Base-by-base conservation (phyloP, 2,113 vertebrate species). In the Dipodomys merriami region DNA sequence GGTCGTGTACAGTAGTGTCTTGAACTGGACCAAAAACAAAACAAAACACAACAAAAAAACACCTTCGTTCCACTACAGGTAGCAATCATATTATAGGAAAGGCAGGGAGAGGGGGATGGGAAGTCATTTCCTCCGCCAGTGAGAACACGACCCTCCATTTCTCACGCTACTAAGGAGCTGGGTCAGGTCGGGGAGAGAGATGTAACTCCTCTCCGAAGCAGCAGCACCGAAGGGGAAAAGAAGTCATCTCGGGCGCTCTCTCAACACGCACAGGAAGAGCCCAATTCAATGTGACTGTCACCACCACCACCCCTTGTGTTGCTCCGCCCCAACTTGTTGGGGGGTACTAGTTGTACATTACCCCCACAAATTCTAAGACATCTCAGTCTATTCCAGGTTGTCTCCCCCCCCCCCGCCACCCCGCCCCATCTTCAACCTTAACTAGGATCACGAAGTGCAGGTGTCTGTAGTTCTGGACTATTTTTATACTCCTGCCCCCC, bases 221-320 rank as follows among this genome's bases (percentile, higher is more conserved):
- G 77, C 86, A 71, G 72, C 86, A 71, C 84, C 15, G 76, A 96
- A 94, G 68, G 65, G 80, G 57, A 72, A 95, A 93, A 94, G 72
- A 93, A 94, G 91, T 91, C 95, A 92, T 85, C 86, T 94, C 23
- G 53, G n/a, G n/a, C 29, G 39, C 62, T 79, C 46, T 68, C 49
- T 11, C 49, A 11, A 25, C 0, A 81, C 86, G 95, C 89, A 95
- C 92, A 96, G 96, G 95, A 97, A 97, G 93, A 95, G 78, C 89
- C 86, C 65, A 83, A 93, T 89, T 95, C 88, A 96, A 71, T 11
- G 68, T 39, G 33, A 44, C 88, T 60, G 64, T 83, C 86, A 88
- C 84, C 71, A 64, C 84, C 69, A 39, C 88, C 96, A 73, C 76
- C 95, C 76, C 74, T 69, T 19, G 86, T 46, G 77, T 95, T 27